Conservation (phyloP, 1,140 invertebrate genomes). For the Oryctes rhinoceros region DNA sequence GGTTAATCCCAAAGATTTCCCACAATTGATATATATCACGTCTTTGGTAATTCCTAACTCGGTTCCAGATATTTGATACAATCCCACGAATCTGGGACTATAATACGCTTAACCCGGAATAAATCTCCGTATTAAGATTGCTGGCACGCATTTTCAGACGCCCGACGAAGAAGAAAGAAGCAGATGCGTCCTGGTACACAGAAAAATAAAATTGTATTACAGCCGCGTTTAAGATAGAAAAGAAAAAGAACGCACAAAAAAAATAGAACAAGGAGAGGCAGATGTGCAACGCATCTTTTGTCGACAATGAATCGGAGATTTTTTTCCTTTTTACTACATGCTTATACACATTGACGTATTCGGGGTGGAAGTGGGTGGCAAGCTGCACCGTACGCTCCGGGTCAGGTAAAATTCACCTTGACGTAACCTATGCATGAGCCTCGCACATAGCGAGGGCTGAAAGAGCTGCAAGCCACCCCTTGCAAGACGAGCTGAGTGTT, state of each 20-base stretch:
- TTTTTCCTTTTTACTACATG: slow-evolving; percentile 21
- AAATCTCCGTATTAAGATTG: slow-evolving; percentile 19
- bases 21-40: not conserved
- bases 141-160: slow-evolving; percentile 13
- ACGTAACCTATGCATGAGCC: not conserved
- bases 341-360: slow-evolving; percentile 6
- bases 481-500: not conserved
- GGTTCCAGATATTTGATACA: slow-evolving; percentile 25
- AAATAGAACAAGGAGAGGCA: slow-evolving; percentile 41
- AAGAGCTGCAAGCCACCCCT: slow-evolving; percentile 28
- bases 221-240: slow-evolving; percentile 39
- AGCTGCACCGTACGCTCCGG: slow-evolving; percentile 46
- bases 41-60: not conserved
- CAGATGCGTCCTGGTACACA: not conserved
- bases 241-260: not conserved
- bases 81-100: not conserved
- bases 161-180: slow-evolving; percentile 37
- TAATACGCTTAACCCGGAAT: not conserved
- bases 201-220: slow-evolving; percentile 39
- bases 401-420: slow-evolving; percentile 44
- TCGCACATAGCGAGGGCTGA: slow-evolving; percentile 19
- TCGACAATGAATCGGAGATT: slow-evolving; percentile 31
- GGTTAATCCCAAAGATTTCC: no score
- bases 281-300: slow-evolving; percentile 41
- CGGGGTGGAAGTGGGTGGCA: slow-evolving; percentile 48